These are phyloP conservation scores for Decapterus maruadsi DNA, from an alignment of 2,797 vertebrate species.

Conservation along the genomic window DNA sequence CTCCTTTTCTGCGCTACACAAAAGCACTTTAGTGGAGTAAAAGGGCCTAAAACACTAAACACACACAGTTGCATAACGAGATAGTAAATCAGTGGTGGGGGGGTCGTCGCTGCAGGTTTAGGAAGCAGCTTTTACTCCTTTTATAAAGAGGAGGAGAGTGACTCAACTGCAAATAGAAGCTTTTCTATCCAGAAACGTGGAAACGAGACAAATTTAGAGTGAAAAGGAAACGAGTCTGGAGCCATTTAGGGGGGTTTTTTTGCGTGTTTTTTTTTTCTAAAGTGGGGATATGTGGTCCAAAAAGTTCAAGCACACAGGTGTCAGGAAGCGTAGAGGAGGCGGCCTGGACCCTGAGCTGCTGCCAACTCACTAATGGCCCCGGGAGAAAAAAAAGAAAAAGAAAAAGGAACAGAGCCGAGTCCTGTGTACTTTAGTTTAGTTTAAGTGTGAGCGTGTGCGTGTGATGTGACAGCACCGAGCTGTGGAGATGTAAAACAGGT, in stretches of 20 bases:
- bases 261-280: background rate
- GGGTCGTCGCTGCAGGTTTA: conserved; percentile 20
- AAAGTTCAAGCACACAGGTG: conserved; percentile 75
- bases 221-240: conserved; percentile 35
- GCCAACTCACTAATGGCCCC: background rate
- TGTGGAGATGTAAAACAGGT: background rate
- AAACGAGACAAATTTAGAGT: conserved; percentile 10
- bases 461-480: background rate
- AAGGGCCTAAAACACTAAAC: background rate
- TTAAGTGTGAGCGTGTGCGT: no score
- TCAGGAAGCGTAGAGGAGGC: conserved; percentile 60
- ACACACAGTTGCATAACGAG: conserved; percentile 32
- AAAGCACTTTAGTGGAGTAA: conserved; percentile 34
- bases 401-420: background rate
- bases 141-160: conserved; percentile 38
- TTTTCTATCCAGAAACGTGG: background rate
- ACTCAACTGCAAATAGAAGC: conserved; percentile 23
- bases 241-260: conserved; percentile 46
- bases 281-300: conserved; percentile 42
- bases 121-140: conserved; percentile 37
- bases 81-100: conserved; percentile 51
- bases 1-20: conserved; percentile 16
- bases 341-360: conserved; percentile 21
- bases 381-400: conserved; percentile 1
- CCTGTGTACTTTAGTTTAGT: conserved; percentile 5